phyloP scores from a whole-genome alignment of 2,888 invertebrate species.

The Dynastes hyllus region DNA sequence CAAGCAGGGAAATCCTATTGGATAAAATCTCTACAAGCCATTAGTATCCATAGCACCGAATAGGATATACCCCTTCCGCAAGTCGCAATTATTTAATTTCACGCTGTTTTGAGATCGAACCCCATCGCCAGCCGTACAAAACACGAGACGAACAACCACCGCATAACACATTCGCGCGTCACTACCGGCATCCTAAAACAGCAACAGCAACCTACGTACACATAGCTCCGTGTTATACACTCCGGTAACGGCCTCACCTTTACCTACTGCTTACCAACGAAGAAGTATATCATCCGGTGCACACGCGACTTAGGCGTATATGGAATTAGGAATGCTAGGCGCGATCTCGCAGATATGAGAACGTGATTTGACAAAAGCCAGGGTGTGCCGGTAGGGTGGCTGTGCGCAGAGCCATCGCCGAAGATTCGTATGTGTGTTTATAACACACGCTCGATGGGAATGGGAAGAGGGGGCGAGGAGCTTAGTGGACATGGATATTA shows the following conservation, averaged over 20 bases:
- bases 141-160: slow-evolving; percentile 15
- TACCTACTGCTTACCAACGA: slow-evolving; percentile 4
- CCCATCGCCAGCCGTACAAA: background rate
- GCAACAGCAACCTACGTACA: background rate
- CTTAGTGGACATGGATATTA: slow-evolving; percentile 32
- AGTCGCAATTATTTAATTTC: slow-evolving; percentile 17
- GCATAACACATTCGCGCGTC: slow-evolving; percentile 7
- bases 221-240: no score
- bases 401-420: background rate
- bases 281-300: background rate
- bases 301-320: background rate
- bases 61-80: no score
- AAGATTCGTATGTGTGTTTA: no score
- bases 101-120: slow-evolving; percentile 13
- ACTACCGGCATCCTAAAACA: slow-evolving; percentile 4
- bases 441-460: background rate
- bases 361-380: slow-evolving; percentile 29
- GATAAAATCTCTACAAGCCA: no score
- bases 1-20: no score
- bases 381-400: background rate
- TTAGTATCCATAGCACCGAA: no score
- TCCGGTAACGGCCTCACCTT: background rate
- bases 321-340: slow-evolving; percentile 2
- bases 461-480: background rate
- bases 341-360: slow-evolving; percentile 12